Conservation (phyloP, 2,113 vertebrate genomes). For the Gasterosteus nipponicus region DNA sequence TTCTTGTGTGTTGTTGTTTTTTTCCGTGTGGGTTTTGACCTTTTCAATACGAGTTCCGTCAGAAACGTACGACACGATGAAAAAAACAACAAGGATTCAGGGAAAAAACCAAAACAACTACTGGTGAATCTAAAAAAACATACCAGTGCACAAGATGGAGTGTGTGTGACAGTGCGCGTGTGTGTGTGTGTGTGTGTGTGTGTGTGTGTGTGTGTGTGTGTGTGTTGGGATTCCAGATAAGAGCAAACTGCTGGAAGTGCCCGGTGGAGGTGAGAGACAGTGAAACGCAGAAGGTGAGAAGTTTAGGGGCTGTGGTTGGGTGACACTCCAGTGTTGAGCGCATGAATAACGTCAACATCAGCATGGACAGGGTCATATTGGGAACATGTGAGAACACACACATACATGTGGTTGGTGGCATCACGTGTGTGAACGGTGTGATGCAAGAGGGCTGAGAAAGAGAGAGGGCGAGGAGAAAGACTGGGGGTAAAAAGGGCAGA, state of each 20-base stretch:
- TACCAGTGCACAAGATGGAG: slow-evolving; percentile 58
- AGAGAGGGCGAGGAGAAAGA: slow-evolving; percentile 38
- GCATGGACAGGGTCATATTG: slow-evolving; percentile 34
- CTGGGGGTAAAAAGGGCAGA: slow-evolving; percentile 31
- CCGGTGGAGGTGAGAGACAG: slow-evolving; percentile 38
- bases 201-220: slow-evolving; percentile 13
- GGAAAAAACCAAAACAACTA: slow-evolving; percentile 37
- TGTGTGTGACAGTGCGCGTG: slow-evolving; percentile 30
- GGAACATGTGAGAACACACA: slow-evolving; percentile 51
- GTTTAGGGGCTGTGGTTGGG: slow-evolving; percentile 32
- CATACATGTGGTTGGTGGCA: slow-evolving; percentile 24
- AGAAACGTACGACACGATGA: slow-evolving; percentile 41
- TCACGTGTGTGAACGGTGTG: slow-evolving; percentile 53
- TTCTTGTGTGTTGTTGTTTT: slow-evolving; percentile 73
- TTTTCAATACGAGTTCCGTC: slow-evolving; percentile 30
- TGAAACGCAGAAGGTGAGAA: slow-evolving; percentile 59
- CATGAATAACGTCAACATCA: slow-evolving; percentile 25
- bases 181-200: background rate
- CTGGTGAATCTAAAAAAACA: slow-evolving; percentile 55
- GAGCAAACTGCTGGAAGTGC: slow-evolving; percentile 34
- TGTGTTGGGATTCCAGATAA: slow-evolving; percentile 34
- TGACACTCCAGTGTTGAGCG: slow-evolving; percentile 35
- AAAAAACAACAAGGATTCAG: slow-evolving; percentile 62
- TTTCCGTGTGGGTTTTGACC: slow-evolving; percentile 51
- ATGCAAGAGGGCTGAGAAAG: slow-evolving; percentile 35